Evolutionary conservation across 1,140 invertebrate genomes (phyloP).

Genomic region (Meloidogyne floridensis): DNA sequence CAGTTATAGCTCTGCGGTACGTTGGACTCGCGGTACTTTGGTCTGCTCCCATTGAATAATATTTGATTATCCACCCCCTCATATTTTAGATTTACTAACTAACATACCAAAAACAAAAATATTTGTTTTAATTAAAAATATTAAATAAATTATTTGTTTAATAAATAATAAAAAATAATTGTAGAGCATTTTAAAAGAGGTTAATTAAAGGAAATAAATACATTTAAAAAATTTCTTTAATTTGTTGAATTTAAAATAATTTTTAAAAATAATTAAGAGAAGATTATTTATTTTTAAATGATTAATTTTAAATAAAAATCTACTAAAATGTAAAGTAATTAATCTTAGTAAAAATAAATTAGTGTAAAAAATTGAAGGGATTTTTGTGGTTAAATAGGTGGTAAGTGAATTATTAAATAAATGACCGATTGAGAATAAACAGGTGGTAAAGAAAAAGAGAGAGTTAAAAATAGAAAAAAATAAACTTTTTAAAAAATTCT

Average conservation of each 20-base stretch:
- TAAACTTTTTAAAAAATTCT: background rate
- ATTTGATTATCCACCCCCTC: too few species aligned
- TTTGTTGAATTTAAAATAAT: too few species aligned
- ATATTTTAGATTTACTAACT: background rate
- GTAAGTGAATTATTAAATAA: too few species aligned
- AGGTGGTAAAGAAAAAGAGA: background rate
- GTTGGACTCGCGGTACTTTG: too few species aligned
- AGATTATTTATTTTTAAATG: too few species aligned
- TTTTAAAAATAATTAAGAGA: too few species aligned
- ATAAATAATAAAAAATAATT: conserved; percentile 1
- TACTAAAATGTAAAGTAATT: background rate
- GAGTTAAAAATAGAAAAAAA: background rate
- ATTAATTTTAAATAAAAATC: too few species aligned
- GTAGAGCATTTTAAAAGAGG: background rate
- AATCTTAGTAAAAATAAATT: background rate
- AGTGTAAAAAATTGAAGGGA: background rate
- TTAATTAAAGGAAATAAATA: background rate
- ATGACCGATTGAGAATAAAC: too few species aligned
- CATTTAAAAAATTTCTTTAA: background rate
- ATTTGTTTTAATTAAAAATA: background rate
- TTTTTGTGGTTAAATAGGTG: background rate
- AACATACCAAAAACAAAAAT: background rate
- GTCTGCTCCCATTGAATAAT: too few species aligned
- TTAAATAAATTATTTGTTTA: background rate
- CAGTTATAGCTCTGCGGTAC: too few species aligned